These are phyloP conservation scores for Neoniphon sammara DNA, from an alignment of 2,797 vertebrate genomes.

Conservation along the genomic window DNA sequence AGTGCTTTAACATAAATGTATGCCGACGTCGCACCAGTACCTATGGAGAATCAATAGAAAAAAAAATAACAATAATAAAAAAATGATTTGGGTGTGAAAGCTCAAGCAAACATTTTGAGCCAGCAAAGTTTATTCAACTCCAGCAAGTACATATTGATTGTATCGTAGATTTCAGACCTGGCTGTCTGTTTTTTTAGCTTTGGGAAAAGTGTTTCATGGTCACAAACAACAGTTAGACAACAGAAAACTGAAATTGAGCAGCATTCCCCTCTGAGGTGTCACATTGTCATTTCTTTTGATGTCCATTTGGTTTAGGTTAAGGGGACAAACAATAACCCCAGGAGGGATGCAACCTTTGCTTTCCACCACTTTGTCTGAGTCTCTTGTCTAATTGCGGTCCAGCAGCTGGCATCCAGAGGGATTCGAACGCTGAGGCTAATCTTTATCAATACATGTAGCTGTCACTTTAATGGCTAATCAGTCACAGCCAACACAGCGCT, in stretches of 20 bases:
- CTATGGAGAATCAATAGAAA: conserved; percentile 23
- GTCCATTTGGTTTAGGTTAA: conserved; percentile 12
- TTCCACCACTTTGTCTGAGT: conserved; percentile 30
- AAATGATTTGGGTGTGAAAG: conserved; percentile 17
- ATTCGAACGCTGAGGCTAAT: conserved; percentile 61
- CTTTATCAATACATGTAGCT: conserved; percentile 71
- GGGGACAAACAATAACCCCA: conserved; percentile 28
- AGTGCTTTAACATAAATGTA: conserved; percentile 15
- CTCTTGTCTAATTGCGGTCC: conserved; percentile 56
- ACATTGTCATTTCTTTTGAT: not conserved
- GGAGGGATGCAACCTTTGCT: conserved; percentile 17
- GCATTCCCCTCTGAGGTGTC: not conserved
- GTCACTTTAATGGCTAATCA: conserved; percentile 74
- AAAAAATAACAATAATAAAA: not conserved
- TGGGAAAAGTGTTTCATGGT: conserved; percentile 3
- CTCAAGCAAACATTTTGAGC: conserved; percentile 16
- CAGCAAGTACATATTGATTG: conserved; percentile 10
- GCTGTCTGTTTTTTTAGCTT: not conserved
- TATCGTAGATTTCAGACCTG: not conserved
- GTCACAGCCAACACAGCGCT: conserved; percentile 58
- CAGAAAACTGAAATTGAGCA: not conserved
- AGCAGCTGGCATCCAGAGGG: conserved; percentile 45
- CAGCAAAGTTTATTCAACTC: too few relatives aligned
- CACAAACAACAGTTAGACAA: not conserved
- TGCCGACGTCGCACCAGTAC: conserved; percentile 11